Evolutionary conservation across 2,113 vertebrate species (phyloP).

Genomic region (Phyllopteryx taeniolatus): DNA sequence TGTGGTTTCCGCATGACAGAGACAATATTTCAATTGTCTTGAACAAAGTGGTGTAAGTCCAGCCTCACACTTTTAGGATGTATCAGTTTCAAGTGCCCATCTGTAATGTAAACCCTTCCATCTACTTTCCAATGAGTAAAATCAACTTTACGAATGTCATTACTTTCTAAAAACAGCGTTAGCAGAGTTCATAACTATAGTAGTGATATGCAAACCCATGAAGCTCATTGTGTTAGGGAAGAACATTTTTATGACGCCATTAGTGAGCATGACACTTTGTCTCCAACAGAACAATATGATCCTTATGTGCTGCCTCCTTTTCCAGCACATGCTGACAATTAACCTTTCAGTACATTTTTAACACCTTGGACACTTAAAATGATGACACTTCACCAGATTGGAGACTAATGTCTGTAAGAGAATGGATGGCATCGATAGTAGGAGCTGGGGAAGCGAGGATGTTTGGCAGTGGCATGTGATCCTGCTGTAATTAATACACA

Average conservation of each 20-base stretch:
- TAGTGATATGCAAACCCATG: neutral
- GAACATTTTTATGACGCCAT: slow-evolving; percentile 13
- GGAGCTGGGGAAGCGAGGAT: slow-evolving; percentile 12
- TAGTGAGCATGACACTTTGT: slow-evolving; percentile 3
- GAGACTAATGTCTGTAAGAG: slow-evolving; percentile 24
- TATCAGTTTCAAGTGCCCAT: neutral
- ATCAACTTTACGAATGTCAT: neutral
- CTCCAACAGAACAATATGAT: neutral
- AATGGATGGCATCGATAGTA: slow-evolving; percentile 12
- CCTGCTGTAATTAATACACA: slow-evolving; percentile 54
- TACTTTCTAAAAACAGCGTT: neutral
- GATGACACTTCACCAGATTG: slow-evolving; percentile 7
- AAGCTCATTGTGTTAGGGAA: neutral
- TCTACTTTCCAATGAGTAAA: slow-evolving; percentile 22
- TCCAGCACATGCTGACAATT: slow-evolving; percentile 16
- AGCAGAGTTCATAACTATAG: neutral
- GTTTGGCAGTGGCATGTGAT: slow-evolving; percentile 43
- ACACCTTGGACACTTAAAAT: slow-evolving; percentile 8
- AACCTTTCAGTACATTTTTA: slow-evolving; percentile 6
- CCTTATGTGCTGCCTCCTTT: slow-evolving; percentile 2
- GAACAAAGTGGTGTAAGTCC: neutral
- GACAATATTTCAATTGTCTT: no score
- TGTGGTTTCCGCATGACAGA: no score
- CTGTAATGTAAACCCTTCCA: neutral
- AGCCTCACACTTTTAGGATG: neutral